Evolutionary conservation across 2,113 vertebrate genomes (phyloP).

Genomic region (Tychaedon coryphoeus): DNA sequence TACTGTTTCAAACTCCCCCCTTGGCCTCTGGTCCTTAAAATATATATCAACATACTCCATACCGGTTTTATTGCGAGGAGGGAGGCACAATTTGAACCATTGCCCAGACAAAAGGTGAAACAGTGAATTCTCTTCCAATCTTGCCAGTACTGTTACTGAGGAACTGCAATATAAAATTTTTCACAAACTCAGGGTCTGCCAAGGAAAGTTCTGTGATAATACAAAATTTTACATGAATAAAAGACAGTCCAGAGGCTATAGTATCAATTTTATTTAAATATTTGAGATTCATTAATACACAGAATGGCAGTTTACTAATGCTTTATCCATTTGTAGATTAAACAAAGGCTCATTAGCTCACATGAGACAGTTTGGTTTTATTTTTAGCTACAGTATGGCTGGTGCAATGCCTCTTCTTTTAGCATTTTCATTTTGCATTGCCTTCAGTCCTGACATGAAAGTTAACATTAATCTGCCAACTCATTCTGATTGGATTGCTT

Average conservation of each 20-base stretch:
- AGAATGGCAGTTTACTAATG: not conserved
- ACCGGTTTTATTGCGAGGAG: not conserved
- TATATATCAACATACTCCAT: not conserved
- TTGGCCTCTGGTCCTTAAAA: not conserved
- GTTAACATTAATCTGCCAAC: slow-evolving; percentile 79
- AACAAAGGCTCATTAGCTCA: slow-evolving; percentile 11
- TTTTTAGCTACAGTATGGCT: slow-evolving; percentile 14
- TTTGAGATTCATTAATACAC: not conserved
- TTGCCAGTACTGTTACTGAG: not conserved
- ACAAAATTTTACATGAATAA: not conserved
- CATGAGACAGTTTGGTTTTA: not conserved
- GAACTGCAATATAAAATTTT: not conserved
- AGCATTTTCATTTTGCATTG: slow-evolving; percentile 64
- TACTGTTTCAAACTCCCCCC: not conserved
- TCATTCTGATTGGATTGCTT: slow-evolving; percentile 79
- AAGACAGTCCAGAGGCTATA: not conserved
- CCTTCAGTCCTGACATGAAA: slow-evolving; percentile 74
- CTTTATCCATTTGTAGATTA: slow-evolving; percentile 27
- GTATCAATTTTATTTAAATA: not conserved
- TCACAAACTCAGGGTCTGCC: not conserved
- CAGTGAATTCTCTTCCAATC: not conserved
- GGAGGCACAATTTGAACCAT: not conserved
- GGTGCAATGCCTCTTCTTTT: slow-evolving; percentile 30
- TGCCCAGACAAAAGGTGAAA: slow-evolving; percentile 12
- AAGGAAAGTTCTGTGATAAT: not conserved